Percentiles rank a stretch among this genome's conserved stretches.
Evolutionary conservation across 2,113 vertebrate species (phyloP).

Genomic region (Cryptomyrus ogoouensis): DNA sequence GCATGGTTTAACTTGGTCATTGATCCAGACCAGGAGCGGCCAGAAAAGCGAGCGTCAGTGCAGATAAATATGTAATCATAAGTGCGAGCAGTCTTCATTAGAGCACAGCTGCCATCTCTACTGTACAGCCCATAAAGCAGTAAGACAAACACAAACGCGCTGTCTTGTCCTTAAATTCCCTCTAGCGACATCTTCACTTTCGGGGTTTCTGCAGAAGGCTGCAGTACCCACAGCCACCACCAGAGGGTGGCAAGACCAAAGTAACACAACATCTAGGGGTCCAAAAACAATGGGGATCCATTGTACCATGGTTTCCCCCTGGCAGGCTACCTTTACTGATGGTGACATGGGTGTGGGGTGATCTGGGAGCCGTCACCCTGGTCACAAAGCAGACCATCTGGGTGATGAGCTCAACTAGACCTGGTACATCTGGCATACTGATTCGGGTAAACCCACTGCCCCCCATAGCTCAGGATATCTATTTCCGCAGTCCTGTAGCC

Average conservation of each 20-base stretch:
- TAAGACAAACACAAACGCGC: not conserved
- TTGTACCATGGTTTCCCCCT: not conserved
- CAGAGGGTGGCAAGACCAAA: constrained; percentile 29
- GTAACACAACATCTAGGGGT: not conserved
- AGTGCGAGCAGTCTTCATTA: not conserved
- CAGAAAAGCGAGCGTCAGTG: not conserved
- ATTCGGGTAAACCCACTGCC: not conserved
- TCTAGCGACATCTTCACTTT: not conserved
- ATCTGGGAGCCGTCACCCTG: not conserved
- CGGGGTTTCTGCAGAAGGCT: not conserved
- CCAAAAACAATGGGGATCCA: not conserved
- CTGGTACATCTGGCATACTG: not conserved
- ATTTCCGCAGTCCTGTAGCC: not conserved
- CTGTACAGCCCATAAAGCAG: not conserved
- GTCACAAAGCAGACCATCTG: not conserved
- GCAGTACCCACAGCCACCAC: constrained; percentile 20
- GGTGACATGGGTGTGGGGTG: not conserved
- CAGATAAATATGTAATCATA: not conserved
- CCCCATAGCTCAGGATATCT: not conserved
- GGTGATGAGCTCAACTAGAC: not conserved
- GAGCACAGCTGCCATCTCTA: not conserved
- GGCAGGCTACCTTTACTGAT: not conserved
- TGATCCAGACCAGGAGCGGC: not conserved
- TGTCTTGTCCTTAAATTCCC: not conserved
- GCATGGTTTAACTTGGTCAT: not conserved